Evolutionary conservation across 1,140 invertebrate genomes (phyloP).

Genomic region (Drosophila ficusphila): DNA sequence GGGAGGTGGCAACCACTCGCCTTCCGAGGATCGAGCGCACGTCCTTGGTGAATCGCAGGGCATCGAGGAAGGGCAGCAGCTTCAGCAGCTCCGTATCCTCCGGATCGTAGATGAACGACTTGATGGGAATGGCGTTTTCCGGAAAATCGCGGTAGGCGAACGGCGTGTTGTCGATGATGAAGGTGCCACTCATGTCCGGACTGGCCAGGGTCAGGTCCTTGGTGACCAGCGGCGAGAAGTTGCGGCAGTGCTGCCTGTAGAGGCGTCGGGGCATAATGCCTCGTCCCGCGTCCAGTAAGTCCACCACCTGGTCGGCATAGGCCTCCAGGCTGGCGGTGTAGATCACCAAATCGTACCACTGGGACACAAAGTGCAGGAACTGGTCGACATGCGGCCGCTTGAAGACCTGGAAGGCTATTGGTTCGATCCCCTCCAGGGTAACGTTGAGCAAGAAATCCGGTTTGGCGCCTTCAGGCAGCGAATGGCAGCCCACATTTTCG

Average conservation of each 20-base stretch:
- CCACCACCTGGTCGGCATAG: constrained; percentile 51
- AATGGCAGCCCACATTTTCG: constrained; percentile 29
- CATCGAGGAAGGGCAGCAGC: constrained; percentile 64
- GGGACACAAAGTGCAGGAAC: constrained; percentile 43
- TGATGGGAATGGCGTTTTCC: constrained; percentile 60
- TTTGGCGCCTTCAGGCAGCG: constrained; percentile 29
- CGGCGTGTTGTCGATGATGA: constrained; percentile 68
- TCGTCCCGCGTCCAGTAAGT: constrained; percentile 48
- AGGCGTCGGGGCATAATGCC: constrained; percentile 47
- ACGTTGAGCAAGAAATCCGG: constrained; percentile 47
- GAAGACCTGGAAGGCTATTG: constrained; percentile 45
- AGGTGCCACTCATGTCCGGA: constrained; percentile 29
- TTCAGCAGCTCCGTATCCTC: constrained; percentile 50
- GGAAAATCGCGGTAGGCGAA: constrained; percentile 54
- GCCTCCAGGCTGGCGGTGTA: constrained; percentile 66
- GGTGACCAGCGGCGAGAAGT: constrained; percentile 2
- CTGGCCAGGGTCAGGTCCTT: constrained; percentile 50
- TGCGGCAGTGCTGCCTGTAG: constrained; percentile 57
- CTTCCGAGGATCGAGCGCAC: constrained; percentile 51
- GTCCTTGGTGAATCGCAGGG: constrained; percentile 64
- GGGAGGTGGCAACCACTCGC: too few relatives aligned
- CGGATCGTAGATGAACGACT: constrained; percentile 53
- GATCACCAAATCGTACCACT: constrained; percentile 67
- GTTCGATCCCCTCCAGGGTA: background rate
- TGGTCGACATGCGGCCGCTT: constrained; percentile 62